Evolutionary conservation across 1,140 invertebrate species (phyloP).

Genomic region (Danaus plexippus): DNA sequence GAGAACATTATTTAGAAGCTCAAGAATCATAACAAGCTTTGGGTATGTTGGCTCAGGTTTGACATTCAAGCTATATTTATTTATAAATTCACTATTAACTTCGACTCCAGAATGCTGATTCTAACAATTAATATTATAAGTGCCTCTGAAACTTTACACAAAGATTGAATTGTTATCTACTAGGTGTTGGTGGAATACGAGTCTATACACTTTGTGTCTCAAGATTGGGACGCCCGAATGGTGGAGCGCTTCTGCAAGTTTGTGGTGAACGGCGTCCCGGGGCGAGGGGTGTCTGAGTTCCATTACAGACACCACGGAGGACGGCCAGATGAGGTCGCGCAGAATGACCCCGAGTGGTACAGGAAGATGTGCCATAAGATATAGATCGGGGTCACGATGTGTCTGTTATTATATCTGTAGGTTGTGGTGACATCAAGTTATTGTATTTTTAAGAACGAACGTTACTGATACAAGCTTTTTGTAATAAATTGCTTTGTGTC

Average conservation of each 20-base stretch:
- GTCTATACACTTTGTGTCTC: slow-evolving; percentile 77
- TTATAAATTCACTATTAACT: no score
- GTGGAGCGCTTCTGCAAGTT: slow-evolving; percentile 77
- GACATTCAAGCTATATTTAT: no score
- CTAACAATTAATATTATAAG: no score
- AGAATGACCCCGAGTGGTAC: slow-evolving; percentile 71
- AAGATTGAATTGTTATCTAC: slow-evolving; percentile 11
- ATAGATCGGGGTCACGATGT: slow-evolving; percentile 13
- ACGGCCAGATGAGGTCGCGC: slow-evolving; percentile 50
- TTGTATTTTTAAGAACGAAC: slow-evolving; percentile 1
- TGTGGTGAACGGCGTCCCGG: slow-evolving; percentile 75
- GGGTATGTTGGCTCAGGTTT: no score
- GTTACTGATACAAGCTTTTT: slow-evolving; percentile 3
- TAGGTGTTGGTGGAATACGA: slow-evolving; percentile 74
- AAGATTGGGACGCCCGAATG: slow-evolving; percentile 78
- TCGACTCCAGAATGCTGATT: no score
- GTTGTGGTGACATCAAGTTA: background rate
- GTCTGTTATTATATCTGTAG: no score
- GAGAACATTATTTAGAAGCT: no score
- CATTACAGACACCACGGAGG: slow-evolving; percentile 74
- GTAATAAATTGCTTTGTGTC: background rate
- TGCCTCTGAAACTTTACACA: background rate
- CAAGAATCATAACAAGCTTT: no score
- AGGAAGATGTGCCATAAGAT: slow-evolving; percentile 57
- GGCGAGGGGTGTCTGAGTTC: slow-evolving; percentile 80